Evolutionary conservation across 2,888 invertebrate species (phyloP).

Genomic region (Venusia cambrica): DNA sequence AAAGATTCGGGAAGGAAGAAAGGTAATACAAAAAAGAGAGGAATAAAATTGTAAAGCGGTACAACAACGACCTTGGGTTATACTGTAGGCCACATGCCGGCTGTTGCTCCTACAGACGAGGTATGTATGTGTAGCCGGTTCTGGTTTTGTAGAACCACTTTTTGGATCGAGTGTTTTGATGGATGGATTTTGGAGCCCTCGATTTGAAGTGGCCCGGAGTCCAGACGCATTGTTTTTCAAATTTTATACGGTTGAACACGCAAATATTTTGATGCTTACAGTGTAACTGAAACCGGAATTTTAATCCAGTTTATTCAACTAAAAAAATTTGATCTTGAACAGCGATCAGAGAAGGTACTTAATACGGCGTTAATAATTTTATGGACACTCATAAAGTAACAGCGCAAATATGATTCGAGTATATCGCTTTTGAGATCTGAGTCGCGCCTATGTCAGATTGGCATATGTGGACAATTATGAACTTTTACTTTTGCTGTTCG

Average conservation of each 20-base stretch:
- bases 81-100: conserved; percentile 75
- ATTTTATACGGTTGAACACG: conserved; percentile 13
- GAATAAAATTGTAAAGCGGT: conserved; percentile 68
- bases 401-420: conserved; percentile 20
- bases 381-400: conserved; percentile 10
- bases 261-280: conserved; percentile 16
- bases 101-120: conserved; percentile 52
- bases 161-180: conserved; percentile 59
- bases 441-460: conserved; percentile 35
- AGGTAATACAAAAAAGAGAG: conserved; percentile 66
- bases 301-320: conserved; percentile 10
- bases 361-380: conserved; percentile 13
- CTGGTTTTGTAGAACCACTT: conserved; percentile 57
- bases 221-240: conserved; percentile 15
- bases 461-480: conserved; percentile 55
- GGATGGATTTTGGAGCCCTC: conserved; percentile 57
- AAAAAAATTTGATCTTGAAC: conserved; percentile 10
- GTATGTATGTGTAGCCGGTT: conserved; percentile 60
- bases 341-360: conserved; percentile 6
- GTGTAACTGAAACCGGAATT: conserved; percentile 6
- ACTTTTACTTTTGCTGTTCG: conserved; percentile 58
- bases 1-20: conserved; percentile 51
- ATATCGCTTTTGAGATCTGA: conserved; percentile 20
- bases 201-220: conserved; percentile 34
- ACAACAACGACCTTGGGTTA: conserved; percentile 73